Evolutionary conservation across 2,113 vertebrate genomes (phyloP).

Genomic region (Mirza zaza): DNA sequence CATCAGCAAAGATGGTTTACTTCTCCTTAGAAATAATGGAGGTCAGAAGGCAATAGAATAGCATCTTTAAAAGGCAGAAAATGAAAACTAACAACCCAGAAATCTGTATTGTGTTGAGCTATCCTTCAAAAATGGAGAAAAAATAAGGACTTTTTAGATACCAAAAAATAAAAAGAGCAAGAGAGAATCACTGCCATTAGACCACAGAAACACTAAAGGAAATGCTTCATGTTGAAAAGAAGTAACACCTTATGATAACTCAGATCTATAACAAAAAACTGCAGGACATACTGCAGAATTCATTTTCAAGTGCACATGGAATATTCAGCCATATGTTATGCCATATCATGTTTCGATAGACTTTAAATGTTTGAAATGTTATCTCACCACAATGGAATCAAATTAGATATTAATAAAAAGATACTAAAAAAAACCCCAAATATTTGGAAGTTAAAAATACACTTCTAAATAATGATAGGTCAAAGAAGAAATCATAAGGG

Average conservation of each 20-base stretch:
- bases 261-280: not conserved
- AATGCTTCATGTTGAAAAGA: not conserved
- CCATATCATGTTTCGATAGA: not conserved
- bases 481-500: not conserved
- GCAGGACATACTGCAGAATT: not conserved
- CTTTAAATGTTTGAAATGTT: not conserved
- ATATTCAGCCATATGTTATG: not conserved
- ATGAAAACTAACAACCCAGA: not conserved
- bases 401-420: not conserved
- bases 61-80: not conserved
- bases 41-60: not conserved
- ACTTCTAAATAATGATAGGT: not conserved
- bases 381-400: not conserved
- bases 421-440: not conserved
- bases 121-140: not conserved
- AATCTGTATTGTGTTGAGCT: not conserved
- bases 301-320: not conserved
- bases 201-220: not conserved
- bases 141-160: not conserved
- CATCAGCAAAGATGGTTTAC: not conserved
- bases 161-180: not conserved
- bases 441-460: not conserved
- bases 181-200: not conserved
- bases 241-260: not conserved
- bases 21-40: not conserved